Percentiles rank a stretch among this genome's conserved stretches.
phyloP scores from a whole-genome alignment of 2,797 vertebrate species.

The Sardinella longiceps region DNA sequence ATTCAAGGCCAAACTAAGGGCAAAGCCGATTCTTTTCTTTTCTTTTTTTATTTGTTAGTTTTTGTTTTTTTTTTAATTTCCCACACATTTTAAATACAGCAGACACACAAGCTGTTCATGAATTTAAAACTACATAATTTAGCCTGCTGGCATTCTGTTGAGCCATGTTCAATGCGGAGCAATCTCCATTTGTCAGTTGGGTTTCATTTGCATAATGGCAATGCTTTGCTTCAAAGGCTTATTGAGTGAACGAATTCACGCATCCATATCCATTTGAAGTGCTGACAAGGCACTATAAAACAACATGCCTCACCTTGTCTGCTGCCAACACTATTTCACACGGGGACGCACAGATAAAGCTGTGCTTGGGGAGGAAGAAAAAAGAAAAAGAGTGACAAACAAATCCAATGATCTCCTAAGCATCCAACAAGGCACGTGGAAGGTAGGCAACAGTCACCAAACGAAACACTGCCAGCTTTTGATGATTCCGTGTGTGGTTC shows the following conservation, averaged over 20 bases:
- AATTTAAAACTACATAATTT: constrained; percentile 28
- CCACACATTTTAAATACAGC: constrained; percentile 23
- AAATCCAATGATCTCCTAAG: neutral
- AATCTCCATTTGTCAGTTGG: constrained; percentile 38
- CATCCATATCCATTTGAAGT: constrained; percentile 34
- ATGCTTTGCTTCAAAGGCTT: constrained; percentile 37
- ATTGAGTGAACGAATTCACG: constrained; percentile 32
- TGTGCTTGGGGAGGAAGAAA: neutral
- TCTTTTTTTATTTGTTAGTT: neutral
- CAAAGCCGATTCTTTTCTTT: neutral
- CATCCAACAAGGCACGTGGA: neutral
- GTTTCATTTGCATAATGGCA: constrained; percentile 42
- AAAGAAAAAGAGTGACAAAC: neutral
- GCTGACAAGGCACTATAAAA: constrained; percentile 25
- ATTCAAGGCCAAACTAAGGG: constrained; percentile 47
- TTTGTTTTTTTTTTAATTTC: neutral
- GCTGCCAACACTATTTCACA: constrained; percentile 18
- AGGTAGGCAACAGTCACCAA: neutral
- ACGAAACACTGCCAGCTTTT: neutral
- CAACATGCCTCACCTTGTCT: constrained; percentile 16
- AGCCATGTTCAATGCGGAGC: constrained; percentile 43
- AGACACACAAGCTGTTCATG: constrained; percentile 38
- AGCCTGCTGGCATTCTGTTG: constrained; percentile 43
- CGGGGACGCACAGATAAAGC: neutral
- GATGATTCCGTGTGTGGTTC: neutral